Evolutionary conservation across 1,140 invertebrate genomes (phyloP).

Genomic region (Magallana ariakensis): DNA sequence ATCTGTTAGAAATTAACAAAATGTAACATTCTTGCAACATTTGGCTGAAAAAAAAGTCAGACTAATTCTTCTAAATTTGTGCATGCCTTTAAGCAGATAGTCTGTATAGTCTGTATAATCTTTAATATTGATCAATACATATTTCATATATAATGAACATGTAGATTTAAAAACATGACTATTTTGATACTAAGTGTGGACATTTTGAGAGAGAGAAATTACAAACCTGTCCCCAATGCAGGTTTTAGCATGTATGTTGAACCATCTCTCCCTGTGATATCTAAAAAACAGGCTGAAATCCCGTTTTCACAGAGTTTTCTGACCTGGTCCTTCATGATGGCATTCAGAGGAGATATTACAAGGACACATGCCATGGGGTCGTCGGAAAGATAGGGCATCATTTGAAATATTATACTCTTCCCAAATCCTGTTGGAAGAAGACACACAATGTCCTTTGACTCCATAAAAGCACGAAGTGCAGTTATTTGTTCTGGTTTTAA

Average conservation of each 20-base stretch:
- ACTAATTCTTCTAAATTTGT: too few relatives aligned
- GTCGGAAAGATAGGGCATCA: background rate
- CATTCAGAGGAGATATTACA: background rate
- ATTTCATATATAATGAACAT: too few relatives aligned
- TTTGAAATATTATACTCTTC: background rate
- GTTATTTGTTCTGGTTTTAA: background rate
- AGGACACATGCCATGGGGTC: background rate
- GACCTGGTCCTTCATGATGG: constrained; percentile 6
- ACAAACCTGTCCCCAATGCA: background rate
- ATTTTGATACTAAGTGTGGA: background rate
- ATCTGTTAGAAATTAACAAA: too few relatives aligned
- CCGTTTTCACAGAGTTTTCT: background rate
- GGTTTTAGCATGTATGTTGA: background rate
- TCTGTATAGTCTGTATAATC: too few relatives aligned
- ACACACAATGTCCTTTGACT: background rate
- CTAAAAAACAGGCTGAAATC: background rate
- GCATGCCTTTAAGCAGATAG: too few relatives aligned
- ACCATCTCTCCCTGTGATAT: constrained; percentile 8
- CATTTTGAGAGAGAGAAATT: background rate
- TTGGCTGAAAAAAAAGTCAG: too few relatives aligned
- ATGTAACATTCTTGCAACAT: too few relatives aligned
- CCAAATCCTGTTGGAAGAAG: background rate
- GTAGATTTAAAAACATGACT: too few relatives aligned
- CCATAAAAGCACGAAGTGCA: constrained; percentile 8
- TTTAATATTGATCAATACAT: too few relatives aligned